Evolutionary conservation across 2,888 invertebrate genomes (phyloP), one percentile per base, ranked within the genome.

Genomic region (Psylliodes chrysocephalus): DNA sequence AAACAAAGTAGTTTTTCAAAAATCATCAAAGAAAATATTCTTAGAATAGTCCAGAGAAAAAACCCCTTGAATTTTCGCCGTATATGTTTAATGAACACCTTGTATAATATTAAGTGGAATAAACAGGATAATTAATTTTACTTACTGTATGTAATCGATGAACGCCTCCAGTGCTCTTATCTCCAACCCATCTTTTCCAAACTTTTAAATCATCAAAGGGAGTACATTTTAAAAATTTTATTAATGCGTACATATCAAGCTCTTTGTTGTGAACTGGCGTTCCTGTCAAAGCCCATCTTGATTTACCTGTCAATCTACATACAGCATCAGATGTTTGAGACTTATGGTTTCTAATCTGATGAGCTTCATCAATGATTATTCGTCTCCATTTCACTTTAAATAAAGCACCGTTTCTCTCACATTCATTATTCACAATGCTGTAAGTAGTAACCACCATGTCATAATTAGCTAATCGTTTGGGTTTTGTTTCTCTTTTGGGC

Each of bases 231-330:
- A 98, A 82, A 81, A 96, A 98, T 80, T 95, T 92, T 10, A 94
- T 79, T 46, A 94, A 81, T 0, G 93, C 88, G 82, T 89, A 94
- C 35, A 94, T 84, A 80, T 94, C 96, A 63, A 91, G 82, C 78
- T 95, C 92, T 79, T 94, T 93, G 81, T 98, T 98, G 77, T 98
- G 98, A 40, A 98, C 91, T 0, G 98, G 98, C 0, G 97, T 97
- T 19, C 98, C 98, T 0, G 97, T 96, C 15, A 98, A 86, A 0
- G 90, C 91, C 94, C 94, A 95, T 8, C 95, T 88, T 1, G 86
- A 84, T 60, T 82, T 85, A 4, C 88, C 89, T 0, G 80, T 73
- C 46, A 95, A 81, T 1, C 83, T 82, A 78, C 90, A 91, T 5
- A 91, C 91, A 0, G 92, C 91, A 65, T 85, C 78, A 0, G 94